Evolutionary conservation across 2,888 invertebrate species (phyloP).

Genomic region (Leptopilina syphax): DNA sequence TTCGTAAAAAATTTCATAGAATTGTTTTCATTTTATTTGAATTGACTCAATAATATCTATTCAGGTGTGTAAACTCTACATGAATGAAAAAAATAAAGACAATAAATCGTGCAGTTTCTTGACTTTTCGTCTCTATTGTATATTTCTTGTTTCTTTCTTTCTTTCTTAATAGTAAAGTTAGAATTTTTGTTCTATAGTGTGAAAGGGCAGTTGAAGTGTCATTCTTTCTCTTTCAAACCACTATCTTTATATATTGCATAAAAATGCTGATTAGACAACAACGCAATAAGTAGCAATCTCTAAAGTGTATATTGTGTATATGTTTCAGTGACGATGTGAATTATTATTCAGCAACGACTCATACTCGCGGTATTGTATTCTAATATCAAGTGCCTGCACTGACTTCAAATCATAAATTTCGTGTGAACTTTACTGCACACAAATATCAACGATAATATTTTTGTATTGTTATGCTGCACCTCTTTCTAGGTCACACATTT

Average conservation of each 20-base stretch:
- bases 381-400: conserved; percentile 46
- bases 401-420: conserved; percentile 36
- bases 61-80: neutral
- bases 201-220: neutral
- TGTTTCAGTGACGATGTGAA: conserved; percentile 41
- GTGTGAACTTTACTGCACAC: conserved; percentile 14
- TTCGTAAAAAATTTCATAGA: no score
- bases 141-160: neutral
- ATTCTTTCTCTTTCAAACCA: neutral
- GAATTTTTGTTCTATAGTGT: neutral
- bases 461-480: neutral
- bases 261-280: conserved; percentile 44
- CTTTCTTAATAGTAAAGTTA: neutral
- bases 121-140: neutral
- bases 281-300: conserved; percentile 50
- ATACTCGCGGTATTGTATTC: conserved; percentile 55
- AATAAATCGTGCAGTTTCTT: neutral
- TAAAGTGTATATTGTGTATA: conserved; percentile 28
- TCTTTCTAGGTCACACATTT: neutral
- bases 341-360: conserved; percentile 54
- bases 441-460: conserved; percentile 5
- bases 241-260: conserved; percentile 4
- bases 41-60: no score
- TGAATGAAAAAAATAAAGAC: neutral
- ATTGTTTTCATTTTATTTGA: no score